Conservation (phyloP, 2,888 invertebrate species). For the Mesochorus sp. region DNA sequence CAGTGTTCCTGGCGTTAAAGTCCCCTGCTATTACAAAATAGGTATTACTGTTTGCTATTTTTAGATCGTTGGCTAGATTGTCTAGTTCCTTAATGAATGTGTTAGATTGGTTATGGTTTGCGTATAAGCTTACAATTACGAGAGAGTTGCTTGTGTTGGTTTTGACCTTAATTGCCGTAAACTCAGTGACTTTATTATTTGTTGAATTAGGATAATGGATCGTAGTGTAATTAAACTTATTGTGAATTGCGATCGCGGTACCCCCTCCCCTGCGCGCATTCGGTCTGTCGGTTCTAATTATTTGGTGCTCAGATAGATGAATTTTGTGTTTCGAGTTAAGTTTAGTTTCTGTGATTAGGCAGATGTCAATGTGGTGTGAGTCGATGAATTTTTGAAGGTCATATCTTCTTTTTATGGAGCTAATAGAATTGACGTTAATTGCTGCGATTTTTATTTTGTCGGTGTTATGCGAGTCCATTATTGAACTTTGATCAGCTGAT, state of each 20-base stretch:
- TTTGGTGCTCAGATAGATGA: background rate
- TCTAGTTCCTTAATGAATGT: slow-evolving; percentile 14
- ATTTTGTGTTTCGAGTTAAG: background rate
- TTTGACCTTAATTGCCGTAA: background rate
- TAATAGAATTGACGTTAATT: background rate
- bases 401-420: background rate
- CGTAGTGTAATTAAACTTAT: background rate
- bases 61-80: background rate
- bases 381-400: background rate
- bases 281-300: background rate
- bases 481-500: no score
- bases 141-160: background rate
- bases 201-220: background rate
- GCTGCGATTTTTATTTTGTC: background rate
- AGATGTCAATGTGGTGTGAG: background rate
- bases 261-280: background rate
- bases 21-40: slow-evolving; percentile 23
- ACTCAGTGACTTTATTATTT: background rate
- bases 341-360: background rate
- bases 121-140: slow-evolving; percentile 6
- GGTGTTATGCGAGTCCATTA: no score
- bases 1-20: slow-evolving; percentile 6
- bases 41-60: background rate
- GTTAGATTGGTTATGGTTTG: background rate
- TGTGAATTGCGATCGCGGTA: background rate